These are phyloP conservation scores for Synergus itoensis DNA, from an alignment of 2,888 invertebrate species.

Conservation along the genomic window DNA sequence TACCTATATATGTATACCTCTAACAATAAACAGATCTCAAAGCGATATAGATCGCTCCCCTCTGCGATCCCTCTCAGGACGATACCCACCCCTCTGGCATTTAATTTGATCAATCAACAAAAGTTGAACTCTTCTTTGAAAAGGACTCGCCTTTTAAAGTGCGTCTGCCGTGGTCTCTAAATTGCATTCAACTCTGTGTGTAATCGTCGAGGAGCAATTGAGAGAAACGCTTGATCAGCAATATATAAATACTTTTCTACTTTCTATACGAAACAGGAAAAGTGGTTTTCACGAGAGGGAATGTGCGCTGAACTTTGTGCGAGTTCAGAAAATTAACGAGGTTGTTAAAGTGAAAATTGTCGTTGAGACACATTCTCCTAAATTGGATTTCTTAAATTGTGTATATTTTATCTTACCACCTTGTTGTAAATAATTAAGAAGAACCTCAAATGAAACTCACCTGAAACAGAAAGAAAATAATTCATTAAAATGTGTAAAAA, in stretches of 20 bases:
- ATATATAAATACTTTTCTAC: constrained; percentile 53
- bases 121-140: constrained; percentile 37
- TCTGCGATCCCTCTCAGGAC: constrained; percentile 7
- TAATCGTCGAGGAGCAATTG: constrained; percentile 57
- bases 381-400: not conserved
- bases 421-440: not conserved
- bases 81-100: not conserved
- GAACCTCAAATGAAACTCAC: constrained; percentile 17
- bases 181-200: constrained; percentile 51
- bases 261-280: constrained; percentile 48
- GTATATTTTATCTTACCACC: constrained; percentile 8
- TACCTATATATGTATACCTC: constrained; percentile 1
- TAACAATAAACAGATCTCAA: not conserved
- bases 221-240: constrained; percentile 55
- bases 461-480: constrained; percentile 17
- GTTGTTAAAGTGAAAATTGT: constrained; percentile 10
- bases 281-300: constrained; percentile 32
- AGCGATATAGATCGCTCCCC: constrained; percentile 4
- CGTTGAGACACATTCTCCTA: not conserved
- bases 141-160: constrained; percentile 42
- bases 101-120: constrained; percentile 22
- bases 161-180: not conserved
- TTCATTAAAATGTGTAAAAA: not conserved
- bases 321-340: constrained; percentile 29
- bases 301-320: constrained; percentile 29